Evolutionary conservation across 2,797 vertebrate genomes (phyloP).

Genomic region (Arctocebus calabarensis): DNA sequence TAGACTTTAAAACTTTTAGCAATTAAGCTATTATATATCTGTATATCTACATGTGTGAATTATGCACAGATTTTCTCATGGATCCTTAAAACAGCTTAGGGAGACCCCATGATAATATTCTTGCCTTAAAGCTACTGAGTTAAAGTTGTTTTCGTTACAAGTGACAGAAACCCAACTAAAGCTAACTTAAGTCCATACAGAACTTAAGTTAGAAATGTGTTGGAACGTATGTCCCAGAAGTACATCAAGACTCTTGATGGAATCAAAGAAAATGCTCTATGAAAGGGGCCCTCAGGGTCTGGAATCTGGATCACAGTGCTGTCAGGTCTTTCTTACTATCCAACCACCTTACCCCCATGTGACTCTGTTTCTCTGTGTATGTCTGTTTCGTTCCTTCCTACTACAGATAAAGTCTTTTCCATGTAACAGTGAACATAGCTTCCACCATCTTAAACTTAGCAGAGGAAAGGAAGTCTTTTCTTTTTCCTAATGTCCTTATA

Average conservation of each 20-base stretch:
- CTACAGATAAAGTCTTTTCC: not conserved
- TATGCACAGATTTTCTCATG: not conserved
- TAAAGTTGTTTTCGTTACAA: not conserved
- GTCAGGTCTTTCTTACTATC: not conserved
- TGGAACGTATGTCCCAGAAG: not conserved
- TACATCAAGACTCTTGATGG: not conserved
- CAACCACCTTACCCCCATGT: not conserved
- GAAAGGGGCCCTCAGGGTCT: not conserved
- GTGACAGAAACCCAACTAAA: slow-evolving; percentile 14
- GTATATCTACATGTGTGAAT: not conserved
- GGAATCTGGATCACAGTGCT: not conserved
- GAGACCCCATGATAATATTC: not conserved
- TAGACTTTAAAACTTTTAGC: not conserved
- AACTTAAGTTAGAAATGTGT: not conserved
- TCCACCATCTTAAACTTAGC: not conserved
- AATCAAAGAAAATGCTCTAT: not conserved
- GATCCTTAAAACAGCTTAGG: slow-evolving; percentile 9
- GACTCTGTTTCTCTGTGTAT: not conserved
- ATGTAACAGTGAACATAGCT: not conserved
- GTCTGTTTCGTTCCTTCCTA: not conserved
- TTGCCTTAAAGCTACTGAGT: not conserved
- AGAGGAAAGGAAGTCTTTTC: not conserved
- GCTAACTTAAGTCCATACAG: not conserved
- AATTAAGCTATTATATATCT: not conserved
- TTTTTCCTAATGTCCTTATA: not conserved